These are phyloP conservation scores for Capromys pilorides DNA, from an alignment of 2,797 vertebrate species.

Conservation along the genomic window DNA sequence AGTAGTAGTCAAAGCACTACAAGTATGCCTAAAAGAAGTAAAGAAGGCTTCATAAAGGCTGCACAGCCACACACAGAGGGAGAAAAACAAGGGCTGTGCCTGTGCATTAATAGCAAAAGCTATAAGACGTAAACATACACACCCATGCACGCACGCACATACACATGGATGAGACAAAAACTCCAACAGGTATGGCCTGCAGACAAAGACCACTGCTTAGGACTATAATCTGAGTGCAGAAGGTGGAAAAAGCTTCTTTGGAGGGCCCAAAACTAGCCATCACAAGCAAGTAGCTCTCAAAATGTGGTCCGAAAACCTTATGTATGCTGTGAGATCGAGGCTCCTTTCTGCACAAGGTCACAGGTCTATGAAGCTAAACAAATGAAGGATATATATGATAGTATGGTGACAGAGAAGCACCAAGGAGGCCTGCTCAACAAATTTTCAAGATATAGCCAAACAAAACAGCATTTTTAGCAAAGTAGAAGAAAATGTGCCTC, in stretches of 20 bases:
- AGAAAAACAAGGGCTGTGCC: not conserved
- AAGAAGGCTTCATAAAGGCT: not conserved
- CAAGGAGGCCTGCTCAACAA: slow-evolving; percentile 25
- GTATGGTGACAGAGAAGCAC: slow-evolving; percentile 15
- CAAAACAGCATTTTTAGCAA: slow-evolving; percentile 57
- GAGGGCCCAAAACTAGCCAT: slow-evolving; percentile 28
- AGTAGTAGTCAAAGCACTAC: not conserved
- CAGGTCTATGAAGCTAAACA: not conserved
- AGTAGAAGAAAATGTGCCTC: slow-evolving; percentile 38
- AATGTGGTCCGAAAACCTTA: not conserved
- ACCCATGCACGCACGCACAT: not conserved
- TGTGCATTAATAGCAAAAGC: not conserved
- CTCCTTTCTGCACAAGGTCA: not conserved
- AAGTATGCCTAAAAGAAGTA: not conserved
- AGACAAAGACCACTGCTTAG: not conserved
- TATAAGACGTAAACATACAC: not conserved
- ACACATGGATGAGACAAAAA: slow-evolving; percentile 29
- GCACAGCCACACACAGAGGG: not conserved
- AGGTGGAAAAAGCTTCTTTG: not conserved
- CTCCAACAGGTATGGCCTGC: not conserved
- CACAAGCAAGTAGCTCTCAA: not conserved
- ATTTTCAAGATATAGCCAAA: slow-evolving; percentile 27
- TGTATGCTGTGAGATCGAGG: not conserved
- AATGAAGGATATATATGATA: not conserved
- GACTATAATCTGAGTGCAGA: not conserved